Evolutionary conservation across 2,888 invertebrate species (phyloP), one percentile per base, ranked within the genome.

Genomic region (Parnassius smintheus): DNA sequence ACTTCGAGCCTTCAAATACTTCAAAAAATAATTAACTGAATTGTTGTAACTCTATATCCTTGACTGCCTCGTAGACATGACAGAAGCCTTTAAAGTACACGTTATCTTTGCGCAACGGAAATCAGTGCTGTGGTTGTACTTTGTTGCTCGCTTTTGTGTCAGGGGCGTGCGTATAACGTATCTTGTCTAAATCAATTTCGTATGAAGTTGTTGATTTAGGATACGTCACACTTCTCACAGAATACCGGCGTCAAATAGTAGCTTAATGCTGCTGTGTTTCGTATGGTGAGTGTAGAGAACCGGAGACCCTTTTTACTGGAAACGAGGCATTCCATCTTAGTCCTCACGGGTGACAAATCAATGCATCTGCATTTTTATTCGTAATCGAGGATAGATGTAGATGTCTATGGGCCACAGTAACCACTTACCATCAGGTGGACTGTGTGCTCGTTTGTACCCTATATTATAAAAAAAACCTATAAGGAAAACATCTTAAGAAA

Each of bases 81-180:
- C 55, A 55, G 60, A 60, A 61, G 51, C 61, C 61, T 61, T 61
- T 46, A 44, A 56, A 61, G 61, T 52, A 18, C 11, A 44, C 25
- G 54, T 56, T 44, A 59, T 46, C 53, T 54, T 61, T 61, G 61
- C 52, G 61, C 56, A 61, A 56, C 45, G 56, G 56, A 56, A 52
- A 61, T 61, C 45, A 52, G 44, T 46, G 18, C 51, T 25, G 56
- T 56, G 61, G 61, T 56, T 35, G 55, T 18, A 55, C 10, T 60
- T 50, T 56, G 22, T 49, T 55, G 54, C 25, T n/a, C 42, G n/a
- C 41, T 58, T 51, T 42, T 55, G 55, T 61, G 61, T 61, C 61
- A 61, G 61, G 61, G 61, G 60, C 60, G 54, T 53, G 7, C 35
- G 35, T 35, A 35, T 35, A 7, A 35, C 35, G 35, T 35, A 35